phyloP scores from a whole-genome alignment of 2,113 vertebrate species.

The Passer domesticus region DNA sequence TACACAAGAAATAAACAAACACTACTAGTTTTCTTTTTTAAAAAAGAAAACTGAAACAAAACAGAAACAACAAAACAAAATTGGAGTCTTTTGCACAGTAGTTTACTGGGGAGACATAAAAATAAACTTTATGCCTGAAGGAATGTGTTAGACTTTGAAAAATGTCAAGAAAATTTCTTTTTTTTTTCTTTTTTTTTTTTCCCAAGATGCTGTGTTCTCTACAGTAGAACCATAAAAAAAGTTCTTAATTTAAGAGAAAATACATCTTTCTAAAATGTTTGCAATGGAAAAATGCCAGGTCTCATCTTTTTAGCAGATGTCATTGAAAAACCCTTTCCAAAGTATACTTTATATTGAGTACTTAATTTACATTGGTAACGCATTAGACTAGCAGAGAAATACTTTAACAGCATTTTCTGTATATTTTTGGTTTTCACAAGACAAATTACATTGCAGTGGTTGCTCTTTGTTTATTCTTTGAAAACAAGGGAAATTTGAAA shows the following conservation, averaged over 20 bases:
- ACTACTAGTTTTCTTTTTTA: background rate
- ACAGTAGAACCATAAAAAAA: background rate
- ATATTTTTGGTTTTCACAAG: background rate
- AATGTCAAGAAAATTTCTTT: constrained; percentile 27
- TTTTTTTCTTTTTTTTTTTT: background rate
- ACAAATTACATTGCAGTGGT: background rate
- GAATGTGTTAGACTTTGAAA: constrained; percentile 31
- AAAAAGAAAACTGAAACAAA: background rate
- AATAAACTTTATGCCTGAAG: constrained; percentile 39
- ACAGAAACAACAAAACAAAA: background rate
- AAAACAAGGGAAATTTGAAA: background rate
- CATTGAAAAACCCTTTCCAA: background rate
- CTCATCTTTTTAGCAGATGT: constrained; percentile 12
- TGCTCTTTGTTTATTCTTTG: background rate
- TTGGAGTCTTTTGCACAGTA: background rate
- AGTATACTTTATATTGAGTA: background rate
- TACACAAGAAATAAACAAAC: constrained; percentile 20
- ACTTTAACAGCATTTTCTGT: background rate
- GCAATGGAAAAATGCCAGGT: background rate
- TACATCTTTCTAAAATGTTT: constrained; percentile 9
- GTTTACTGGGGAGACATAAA: constrained; percentile 29
- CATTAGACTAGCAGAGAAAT: background rate
- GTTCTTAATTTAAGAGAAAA: constrained; percentile 22
- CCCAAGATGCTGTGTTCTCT: background rate
- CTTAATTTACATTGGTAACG: background rate